Evolutionary conservation across 1,140 invertebrate species (phyloP), one percentile per base, ranked within the genome.

Genomic region (Argopecten irradians): DNA sequence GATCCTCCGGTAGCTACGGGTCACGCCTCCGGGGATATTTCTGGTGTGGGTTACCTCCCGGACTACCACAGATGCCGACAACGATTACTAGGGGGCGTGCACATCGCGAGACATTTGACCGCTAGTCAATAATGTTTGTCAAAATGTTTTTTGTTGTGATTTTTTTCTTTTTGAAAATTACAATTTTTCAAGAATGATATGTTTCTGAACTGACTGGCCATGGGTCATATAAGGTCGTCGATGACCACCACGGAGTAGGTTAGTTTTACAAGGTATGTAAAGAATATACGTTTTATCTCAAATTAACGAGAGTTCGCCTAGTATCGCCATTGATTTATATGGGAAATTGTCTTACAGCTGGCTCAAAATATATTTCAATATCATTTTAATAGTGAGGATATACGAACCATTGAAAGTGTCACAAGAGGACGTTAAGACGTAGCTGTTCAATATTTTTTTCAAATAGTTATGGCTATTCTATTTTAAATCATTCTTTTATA

Each of bases 51-150:
- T 71, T 71, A 71, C 55, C 55, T 71, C 22, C 55, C 55, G 55
- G 28, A 71, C 55, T 71, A 71, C 55, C 55, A 71, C 55, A 71
- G 55, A 71, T 71, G 55, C 55, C 55, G 55, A 71, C 55, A 71
- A 71, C 55, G 55, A 71, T 71, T 71, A 71, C 55, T 28, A 71
- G 55, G 55, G n/a, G 55, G 55, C 55, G 55, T 71, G 55, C 22
- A 28, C 55, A 71, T 71, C 55, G n/a, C 55, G n/a, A 71, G 55
- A 71, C 55, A 71, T 71, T 71, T 71, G 55, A 71, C 55, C 22
- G 55, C 7, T 71, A 28, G 55, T 71, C 55, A 71, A 71, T 71
- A n/a, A 71, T n/a, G n/a, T 71, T 71, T 71, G 22, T 28, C n/a
- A 5, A 71, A 71, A 71, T 71, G 55, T 28, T 71, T 71, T n/a